Percentiles rank a stretch among this genome's conserved stretches.
These are phyloP conservation scores for Oncorhynchus keta DNA, from an alignment of 2,113 vertebrate genomes.

Conservation along the genomic window DNA sequence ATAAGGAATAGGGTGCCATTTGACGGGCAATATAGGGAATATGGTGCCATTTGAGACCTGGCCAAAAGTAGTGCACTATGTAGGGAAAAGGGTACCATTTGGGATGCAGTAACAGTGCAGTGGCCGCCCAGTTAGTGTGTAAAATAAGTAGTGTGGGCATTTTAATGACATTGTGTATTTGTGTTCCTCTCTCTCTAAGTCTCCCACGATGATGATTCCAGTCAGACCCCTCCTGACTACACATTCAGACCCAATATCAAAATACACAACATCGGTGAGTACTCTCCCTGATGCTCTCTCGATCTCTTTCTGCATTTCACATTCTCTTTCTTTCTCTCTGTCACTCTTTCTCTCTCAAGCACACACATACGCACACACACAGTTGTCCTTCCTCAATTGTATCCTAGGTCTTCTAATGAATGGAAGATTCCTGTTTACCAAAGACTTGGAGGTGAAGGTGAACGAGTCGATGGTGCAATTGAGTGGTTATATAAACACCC, in stretches of 20 bases:
- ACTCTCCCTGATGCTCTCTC: background rate
- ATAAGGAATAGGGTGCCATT: no score
- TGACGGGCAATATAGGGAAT: no score
- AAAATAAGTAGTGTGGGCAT: background rate
- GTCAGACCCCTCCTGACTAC: slow-evolving; percentile 87
- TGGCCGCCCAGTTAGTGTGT: background rate
- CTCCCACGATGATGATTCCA: slow-evolving; percentile 87
- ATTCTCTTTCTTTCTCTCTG: background rate
- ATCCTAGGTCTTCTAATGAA: slow-evolving; percentile 38
- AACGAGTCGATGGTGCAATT: slow-evolving; percentile 51
- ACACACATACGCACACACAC: slow-evolving; percentile 6
- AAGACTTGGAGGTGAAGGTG: slow-evolving; percentile 42
- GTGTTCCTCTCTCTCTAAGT: slow-evolving; percentile 66
- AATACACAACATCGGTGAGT: slow-evolving; percentile 93
- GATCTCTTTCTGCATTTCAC: background rate
- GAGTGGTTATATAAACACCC: slow-evolving; percentile 59
- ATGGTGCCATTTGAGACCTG: no score
- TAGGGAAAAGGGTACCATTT: no score
- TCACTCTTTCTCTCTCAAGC: background rate
- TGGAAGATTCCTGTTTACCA: slow-evolving; percentile 48
- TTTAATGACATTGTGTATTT: background rate
- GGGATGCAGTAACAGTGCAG: no score
- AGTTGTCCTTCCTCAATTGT: background rate
- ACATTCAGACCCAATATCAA: slow-evolving; percentile 92
- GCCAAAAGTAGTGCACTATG: no score